Conservation (phyloP, 2,797 vertebrate species). For the Epinephelus awoara region DNA sequence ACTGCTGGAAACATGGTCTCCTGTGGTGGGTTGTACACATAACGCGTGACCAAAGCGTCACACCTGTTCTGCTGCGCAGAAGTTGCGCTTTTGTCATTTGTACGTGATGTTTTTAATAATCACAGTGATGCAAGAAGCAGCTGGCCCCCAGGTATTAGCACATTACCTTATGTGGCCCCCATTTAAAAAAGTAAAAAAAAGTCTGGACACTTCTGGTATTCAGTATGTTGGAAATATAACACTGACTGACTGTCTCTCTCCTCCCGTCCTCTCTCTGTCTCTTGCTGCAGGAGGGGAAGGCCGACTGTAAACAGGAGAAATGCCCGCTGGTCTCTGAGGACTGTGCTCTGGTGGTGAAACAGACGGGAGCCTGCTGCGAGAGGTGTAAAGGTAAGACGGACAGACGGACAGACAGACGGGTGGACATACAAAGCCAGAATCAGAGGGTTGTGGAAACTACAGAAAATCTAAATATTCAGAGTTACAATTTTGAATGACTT, state of each 20-base stretch:
- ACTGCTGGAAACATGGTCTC: too few species aligned
- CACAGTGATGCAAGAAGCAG: too few species aligned
- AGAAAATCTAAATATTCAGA: background rate
- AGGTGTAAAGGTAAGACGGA: conserved; percentile 93
- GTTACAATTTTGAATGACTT: background rate
- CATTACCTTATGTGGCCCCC: too few species aligned
- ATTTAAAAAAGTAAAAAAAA: too few species aligned
- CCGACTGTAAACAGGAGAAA: conserved; percentile 96
- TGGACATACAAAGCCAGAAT: background rate
- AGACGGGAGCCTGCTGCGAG: conserved; percentile 96
- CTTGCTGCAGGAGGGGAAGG: conserved; percentile 91
- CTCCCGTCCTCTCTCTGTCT: background rate
- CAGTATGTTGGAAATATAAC: too few species aligned
- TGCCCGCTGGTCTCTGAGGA: conserved; percentile 92
- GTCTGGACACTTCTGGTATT: too few species aligned
- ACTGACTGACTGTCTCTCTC: background rate
- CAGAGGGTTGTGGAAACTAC: background rate
- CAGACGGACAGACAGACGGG: background rate
- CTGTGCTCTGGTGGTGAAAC: conserved; percentile 96
- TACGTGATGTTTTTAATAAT: too few species aligned
- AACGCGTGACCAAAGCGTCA: too few species aligned
- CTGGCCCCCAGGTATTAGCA: too few species aligned
- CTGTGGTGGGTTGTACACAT: too few species aligned
- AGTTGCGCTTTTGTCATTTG: too few species aligned
- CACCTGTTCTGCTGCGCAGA: too few species aligned